These are phyloP conservation scores for Thryonomys swinderianus DNA, from an alignment of 2,113 vertebrate genomes.

Conservation along the genomic window DNA sequence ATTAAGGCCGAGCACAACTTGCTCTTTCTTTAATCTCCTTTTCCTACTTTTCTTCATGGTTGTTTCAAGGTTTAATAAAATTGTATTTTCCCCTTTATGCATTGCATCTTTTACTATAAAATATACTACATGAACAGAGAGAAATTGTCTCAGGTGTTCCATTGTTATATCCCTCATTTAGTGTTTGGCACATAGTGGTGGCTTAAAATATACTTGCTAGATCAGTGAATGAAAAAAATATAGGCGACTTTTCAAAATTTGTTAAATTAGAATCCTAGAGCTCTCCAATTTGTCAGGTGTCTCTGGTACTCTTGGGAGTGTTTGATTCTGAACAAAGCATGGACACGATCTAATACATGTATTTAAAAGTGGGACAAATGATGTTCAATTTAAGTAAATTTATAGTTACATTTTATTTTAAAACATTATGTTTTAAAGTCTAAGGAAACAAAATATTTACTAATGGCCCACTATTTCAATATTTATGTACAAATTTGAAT, in stretches of 20 bases:
- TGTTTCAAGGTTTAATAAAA: background rate
- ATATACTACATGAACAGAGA: background rate
- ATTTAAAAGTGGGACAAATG: background rate
- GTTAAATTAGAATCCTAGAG: constrained; percentile 3
- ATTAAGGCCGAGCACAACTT: background rate
- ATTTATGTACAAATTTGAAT: background rate
- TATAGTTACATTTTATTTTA: constrained; percentile 43
- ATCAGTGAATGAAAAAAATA: background rate
- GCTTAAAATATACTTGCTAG: constrained; percentile 28
- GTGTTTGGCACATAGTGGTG: background rate
- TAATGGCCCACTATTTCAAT: background rate
- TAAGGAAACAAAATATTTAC: background rate
- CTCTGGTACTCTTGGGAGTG: background rate
- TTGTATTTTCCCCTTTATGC: background rate
- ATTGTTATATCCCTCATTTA: background rate
- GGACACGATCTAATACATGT: background rate
- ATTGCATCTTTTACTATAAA: background rate
- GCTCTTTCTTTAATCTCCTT: background rate
- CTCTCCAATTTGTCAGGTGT: background rate
- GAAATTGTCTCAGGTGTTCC: background rate
- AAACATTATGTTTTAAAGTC: background rate
- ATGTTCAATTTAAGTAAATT: constrained; percentile 5
- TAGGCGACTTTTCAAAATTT: background rate
- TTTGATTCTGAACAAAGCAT: background rate
- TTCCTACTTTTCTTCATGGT: background rate